A percentile compares a stretch with the other conserved stretches of the same genome.
Evolutionary conservation across 2,888 invertebrate species (phyloP).

Genomic region (Serrognathus titanus): DNA sequence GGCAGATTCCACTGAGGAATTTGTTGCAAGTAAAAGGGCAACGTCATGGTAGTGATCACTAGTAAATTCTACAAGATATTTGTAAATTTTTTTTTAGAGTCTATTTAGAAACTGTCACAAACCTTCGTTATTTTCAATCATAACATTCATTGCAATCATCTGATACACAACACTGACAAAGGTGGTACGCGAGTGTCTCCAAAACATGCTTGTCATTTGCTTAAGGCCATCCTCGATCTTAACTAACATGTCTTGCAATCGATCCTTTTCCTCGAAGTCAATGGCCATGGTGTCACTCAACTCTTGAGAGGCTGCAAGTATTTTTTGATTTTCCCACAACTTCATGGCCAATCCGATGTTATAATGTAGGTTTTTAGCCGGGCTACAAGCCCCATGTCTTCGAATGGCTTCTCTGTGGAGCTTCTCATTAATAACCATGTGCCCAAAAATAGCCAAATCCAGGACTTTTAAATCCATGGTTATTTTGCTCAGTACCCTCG

Average conservation of each 20-base stretch:
- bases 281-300: constrained; percentile 42
- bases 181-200: constrained; percentile 51
- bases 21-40: constrained; percentile 63
- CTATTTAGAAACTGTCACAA: not conserved
- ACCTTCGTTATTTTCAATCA: constrained; percentile 48
- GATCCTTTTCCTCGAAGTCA: constrained; percentile 34
- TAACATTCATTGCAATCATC: constrained; percentile 53
- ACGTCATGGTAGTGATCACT: constrained; percentile 67
- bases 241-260: constrained; percentile 39
- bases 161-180: constrained; percentile 55
- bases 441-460: constrained; percentile 63
- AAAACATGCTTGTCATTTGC: constrained; percentile 35
- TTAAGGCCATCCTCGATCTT: constrained; percentile 38
- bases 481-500: constrained; percentile 43
- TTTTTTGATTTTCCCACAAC: constrained; percentile 38
- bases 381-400: constrained; percentile 45
- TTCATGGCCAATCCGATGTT: constrained; percentile 32
- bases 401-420: constrained; percentile 51
- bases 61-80: constrained; percentile 54
- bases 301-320: constrained; percentile 40
- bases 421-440: constrained; percentile 55
- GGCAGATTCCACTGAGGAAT: constrained; percentile 68
- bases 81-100: not conserved
- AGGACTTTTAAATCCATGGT: constrained; percentile 52
- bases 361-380: constrained; percentile 12